phyloP scores from a whole-genome alignment of 2,888 invertebrate species.

The Pollenia griseotomentosa region DNA sequence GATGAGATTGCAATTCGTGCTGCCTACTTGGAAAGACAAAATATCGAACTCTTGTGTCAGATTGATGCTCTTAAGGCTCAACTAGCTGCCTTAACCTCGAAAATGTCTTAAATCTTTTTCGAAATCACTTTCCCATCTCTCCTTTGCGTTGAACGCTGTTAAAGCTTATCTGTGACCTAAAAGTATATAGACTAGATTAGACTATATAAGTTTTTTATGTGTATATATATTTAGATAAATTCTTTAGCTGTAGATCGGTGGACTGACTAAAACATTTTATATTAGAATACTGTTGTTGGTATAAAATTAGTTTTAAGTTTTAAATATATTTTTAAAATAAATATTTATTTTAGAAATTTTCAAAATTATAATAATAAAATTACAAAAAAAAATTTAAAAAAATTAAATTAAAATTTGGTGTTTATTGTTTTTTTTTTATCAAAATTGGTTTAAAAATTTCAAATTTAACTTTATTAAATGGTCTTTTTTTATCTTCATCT shows the following conservation, averaged over 20 bases:
- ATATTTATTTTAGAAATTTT: slow-evolving; percentile 5
- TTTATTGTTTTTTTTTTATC: slow-evolving; percentile 17
- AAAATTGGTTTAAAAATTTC: too few relatives aligned
- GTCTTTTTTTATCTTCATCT: too few relatives aligned
- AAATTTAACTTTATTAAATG: too few relatives aligned
- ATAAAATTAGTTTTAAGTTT: slow-evolving; percentile 41
- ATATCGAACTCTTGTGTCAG: slow-evolving; percentile 90
- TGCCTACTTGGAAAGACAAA: slow-evolving; percentile 94
- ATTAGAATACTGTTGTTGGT: slow-evolving; percentile 32
- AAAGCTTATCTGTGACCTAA: slow-evolving; percentile 68
- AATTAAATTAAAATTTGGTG: slow-evolving; percentile 24
- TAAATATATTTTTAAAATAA: slow-evolving; percentile 32
- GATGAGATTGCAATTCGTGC: slow-evolving; percentile 96
- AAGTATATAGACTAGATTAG: slow-evolving; percentile 14
- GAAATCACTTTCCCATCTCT: background rate
- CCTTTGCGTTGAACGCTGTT: slow-evolving; percentile 64
- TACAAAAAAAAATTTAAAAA: slow-evolving; percentile 26
- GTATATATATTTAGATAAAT: slow-evolving; percentile 13
- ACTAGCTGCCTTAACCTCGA: slow-evolving; percentile 84
- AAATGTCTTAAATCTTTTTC: slow-evolving; percentile 64
- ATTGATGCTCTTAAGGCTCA: slow-evolving; percentile 88
- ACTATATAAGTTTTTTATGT: slow-evolving; percentile 19
- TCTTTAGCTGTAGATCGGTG: slow-evolving; percentile 63
- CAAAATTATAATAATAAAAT: background rate
- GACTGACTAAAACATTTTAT: slow-evolving; percentile 37